Conservation (phyloP, 2,888 invertebrate species). For the Oligia strigilis region DNA sequence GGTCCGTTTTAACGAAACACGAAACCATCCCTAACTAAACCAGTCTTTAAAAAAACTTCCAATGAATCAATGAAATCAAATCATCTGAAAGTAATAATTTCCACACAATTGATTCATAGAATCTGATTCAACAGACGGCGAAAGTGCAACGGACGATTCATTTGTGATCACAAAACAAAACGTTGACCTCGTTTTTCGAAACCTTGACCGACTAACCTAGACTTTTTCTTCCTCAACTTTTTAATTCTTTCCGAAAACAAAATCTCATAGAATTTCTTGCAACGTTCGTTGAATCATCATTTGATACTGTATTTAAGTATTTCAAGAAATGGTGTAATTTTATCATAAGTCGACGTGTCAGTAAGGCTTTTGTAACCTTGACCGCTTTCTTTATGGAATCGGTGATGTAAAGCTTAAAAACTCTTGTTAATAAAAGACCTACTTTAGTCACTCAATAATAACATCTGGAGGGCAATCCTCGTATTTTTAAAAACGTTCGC, state of each 20-base stretch:
- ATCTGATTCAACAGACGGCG: slow-evolving; percentile 35
- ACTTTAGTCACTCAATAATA: background rate
- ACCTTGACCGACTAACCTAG: slow-evolving; percentile 64
- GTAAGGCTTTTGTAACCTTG: slow-evolving; percentile 2
- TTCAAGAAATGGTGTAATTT: slow-evolving; percentile 40
- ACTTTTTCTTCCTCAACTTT: slow-evolving; percentile 49
- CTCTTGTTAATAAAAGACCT: background rate
- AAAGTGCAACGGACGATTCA: slow-evolving; percentile 35
- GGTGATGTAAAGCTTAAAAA: slow-evolving; percentile 10
- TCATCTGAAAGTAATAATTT: slow-evolving; percentile 36
- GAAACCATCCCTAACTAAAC: background rate
- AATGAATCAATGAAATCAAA: slow-evolving; percentile 10
- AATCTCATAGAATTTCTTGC: slow-evolving; percentile 35
- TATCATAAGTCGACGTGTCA: background rate
- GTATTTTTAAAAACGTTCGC: no score
- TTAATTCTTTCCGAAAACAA: slow-evolving; percentile 31
- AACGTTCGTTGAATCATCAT: slow-evolving; percentile 35
- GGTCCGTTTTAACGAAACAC: background rate
- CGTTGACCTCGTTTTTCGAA: slow-evolving; percentile 35
- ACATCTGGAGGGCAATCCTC: no score
- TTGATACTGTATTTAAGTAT: slow-evolving; percentile 9
- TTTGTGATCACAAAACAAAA: slow-evolving; percentile 37
- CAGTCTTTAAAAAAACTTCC: background rate
- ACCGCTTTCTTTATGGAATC: slow-evolving; percentile 14
- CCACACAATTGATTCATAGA: slow-evolving; percentile 58